These are phyloP conservation scores for Cephalotes varians DNA, from an alignment of 2,888 invertebrate species.

Conservation along the genomic window DNA sequence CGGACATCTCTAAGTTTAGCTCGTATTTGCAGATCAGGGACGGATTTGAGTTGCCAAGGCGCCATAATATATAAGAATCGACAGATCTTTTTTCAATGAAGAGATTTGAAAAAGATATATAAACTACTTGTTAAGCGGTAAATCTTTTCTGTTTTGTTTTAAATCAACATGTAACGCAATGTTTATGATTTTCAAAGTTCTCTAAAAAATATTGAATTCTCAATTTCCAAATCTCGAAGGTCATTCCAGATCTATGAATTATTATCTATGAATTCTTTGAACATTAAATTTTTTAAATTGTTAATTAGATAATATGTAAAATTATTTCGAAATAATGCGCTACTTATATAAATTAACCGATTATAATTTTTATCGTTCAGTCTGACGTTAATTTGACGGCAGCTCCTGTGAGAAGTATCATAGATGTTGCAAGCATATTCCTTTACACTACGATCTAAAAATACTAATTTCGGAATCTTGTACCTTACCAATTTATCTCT, in stretches of 20 bases:
- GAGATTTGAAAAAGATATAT: neutral
- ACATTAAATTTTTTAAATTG: neutral
- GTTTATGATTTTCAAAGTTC: neutral
- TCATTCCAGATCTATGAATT: neutral
- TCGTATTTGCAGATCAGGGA: slow-evolving; percentile 75
- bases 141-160: neutral
- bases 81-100: slow-evolving; percentile 16
- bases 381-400: slow-evolving; percentile 51
- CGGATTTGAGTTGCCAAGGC: slow-evolving; percentile 69
- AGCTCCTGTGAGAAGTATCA: slow-evolving; percentile 45
- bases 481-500: neutral
- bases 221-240: neutral
- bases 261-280: slow-evolving; percentile 1
- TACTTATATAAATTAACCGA: neutral
- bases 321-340: neutral
- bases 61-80: slow-evolving; percentile 54
- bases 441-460: slow-evolving; percentile 40
- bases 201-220: neutral
- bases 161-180: neutral
- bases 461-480: slow-evolving; percentile 46
- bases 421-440: slow-evolving; percentile 57
- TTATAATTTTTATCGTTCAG: neutral
- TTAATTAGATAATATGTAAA: neutral
- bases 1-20: slow-evolving; percentile 79
- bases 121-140: neutral